These are phyloP conservation scores for Tinamus guttatus DNA, from an alignment of 2,113 vertebrate species.

Conservation along the genomic window DNA sequence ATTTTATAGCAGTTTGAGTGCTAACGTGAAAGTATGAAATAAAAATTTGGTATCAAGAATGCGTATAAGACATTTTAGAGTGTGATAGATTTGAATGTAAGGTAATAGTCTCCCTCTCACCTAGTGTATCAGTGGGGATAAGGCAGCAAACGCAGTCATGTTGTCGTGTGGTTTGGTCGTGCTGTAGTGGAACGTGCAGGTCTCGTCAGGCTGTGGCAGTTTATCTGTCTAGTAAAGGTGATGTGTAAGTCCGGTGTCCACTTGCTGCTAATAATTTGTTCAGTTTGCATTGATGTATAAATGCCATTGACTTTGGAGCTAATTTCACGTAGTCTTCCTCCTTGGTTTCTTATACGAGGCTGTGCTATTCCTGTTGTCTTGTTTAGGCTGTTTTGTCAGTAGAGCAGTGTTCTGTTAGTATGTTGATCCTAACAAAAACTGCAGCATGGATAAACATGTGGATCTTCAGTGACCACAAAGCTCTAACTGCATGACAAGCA, in stretches of 20 bases:
- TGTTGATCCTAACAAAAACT: neutral
- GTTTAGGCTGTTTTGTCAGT: neutral
- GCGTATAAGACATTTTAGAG: neutral
- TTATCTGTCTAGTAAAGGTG: neutral
- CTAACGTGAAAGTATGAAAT: neutral
- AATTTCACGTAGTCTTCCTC: neutral
- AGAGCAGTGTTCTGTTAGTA: neutral
- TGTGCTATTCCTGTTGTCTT: neutral
- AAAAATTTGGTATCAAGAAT: neutral
- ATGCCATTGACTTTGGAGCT: neutral
- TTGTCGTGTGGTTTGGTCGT: neutral
- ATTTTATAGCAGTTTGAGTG: neutral
- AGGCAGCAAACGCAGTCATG: neutral
- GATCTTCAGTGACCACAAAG: constrained; percentile 32
- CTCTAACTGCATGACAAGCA: neutral
- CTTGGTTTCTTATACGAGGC: neutral
- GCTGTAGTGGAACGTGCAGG: neutral
- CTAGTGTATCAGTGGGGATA: neutral
- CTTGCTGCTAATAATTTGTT: neutral
- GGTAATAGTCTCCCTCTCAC: neutral
- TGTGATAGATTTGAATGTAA: neutral
- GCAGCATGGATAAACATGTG: neutral
- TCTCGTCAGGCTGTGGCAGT: neutral
- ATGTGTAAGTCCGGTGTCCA: neutral
- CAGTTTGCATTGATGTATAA: neutral